Base-by-base conservation (phyloP, 2,888 invertebrate genomes). In the Cheilosia variabilis region DNA sequence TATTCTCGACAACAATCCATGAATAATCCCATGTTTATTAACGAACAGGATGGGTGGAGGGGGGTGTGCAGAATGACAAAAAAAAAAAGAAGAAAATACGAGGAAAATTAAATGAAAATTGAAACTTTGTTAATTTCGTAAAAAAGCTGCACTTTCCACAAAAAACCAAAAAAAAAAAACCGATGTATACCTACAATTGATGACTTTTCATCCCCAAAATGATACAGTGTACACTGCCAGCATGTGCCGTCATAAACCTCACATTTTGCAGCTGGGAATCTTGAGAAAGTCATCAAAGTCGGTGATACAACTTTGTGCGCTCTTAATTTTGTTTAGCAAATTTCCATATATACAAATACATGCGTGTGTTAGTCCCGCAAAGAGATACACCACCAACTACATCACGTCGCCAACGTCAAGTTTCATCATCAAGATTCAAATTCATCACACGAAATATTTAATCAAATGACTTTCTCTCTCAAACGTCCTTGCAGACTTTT, bases 371-470 rank as follows among this genome's bases (percentile, higher is more conserved):
- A 62, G 63, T 69, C 52, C 47, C 50, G 31, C 31, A 34, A 10
- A 5, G 34, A 27, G 43, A 57, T 45, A 19, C 43, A 34, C 53
- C 15, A 52, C 19, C 43, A 68, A 27, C 50, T 17, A 50, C 7
- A 27, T 17, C 53, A 37, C 31, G 13, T n/a, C 34, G 24, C 43
- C 65, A 47, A n/a, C 41, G 17, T 50, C 50, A 53, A 60, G 50
- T 45, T 53, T 60, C 58, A 52, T 71, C 60, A 75, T 63, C 66
- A 52, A 43, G 55, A 68, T 81, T 81, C 69, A 76, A 75, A 81
- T 81, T 81, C 81, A 81, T 81, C 76, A 76, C 76, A 76, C 81
- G 76, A 76, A 81, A 81, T 81, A 81, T 81, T 81, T 81, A 81
- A 81, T 81, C 81, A 81, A 81, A 75, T 75, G 81, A 76, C 63